Evolutionary conservation across 2,888 invertebrate species (phyloP).

Genomic region (Synergus gifuensis): DNA sequence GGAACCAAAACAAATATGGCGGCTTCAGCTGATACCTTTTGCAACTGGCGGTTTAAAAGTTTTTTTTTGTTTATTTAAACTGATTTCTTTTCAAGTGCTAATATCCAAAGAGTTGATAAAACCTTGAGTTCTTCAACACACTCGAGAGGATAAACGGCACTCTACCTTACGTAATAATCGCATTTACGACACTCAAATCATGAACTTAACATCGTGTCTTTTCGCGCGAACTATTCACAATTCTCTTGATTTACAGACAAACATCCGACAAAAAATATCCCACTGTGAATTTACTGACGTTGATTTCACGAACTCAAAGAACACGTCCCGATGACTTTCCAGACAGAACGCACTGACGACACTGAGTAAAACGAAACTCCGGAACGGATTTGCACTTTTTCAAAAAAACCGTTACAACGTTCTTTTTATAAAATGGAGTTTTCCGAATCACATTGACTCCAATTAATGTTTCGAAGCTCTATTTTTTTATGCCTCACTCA

Average conservation of each 20-base stretch:
- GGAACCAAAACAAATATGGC: background rate
- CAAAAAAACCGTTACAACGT: background rate
- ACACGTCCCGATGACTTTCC: background rate
- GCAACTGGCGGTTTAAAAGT: background rate
- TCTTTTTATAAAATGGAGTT: background rate
- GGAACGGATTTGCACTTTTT: background rate
- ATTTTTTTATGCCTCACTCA: background rate
- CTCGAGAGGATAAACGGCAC: conserved; percentile 12
- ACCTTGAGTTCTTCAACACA: background rate
- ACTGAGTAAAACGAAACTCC: background rate
- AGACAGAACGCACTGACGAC: background rate
- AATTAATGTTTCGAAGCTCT: background rate
- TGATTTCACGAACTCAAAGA: background rate
- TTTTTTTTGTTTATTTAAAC: background rate
- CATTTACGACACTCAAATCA: background rate
- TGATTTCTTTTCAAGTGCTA: background rate
- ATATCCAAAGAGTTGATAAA: background rate
- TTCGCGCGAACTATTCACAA: background rate
- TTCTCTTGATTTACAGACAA: background rate
- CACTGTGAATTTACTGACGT: background rate
- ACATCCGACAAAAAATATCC: background rate
- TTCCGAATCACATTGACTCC: background rate
- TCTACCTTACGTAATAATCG: conserved; percentile 1
- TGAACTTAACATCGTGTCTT: background rate
- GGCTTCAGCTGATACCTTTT: background rate